Conservation (phyloP, 2,113 vertebrate genomes). For the Murina feae region DNA sequence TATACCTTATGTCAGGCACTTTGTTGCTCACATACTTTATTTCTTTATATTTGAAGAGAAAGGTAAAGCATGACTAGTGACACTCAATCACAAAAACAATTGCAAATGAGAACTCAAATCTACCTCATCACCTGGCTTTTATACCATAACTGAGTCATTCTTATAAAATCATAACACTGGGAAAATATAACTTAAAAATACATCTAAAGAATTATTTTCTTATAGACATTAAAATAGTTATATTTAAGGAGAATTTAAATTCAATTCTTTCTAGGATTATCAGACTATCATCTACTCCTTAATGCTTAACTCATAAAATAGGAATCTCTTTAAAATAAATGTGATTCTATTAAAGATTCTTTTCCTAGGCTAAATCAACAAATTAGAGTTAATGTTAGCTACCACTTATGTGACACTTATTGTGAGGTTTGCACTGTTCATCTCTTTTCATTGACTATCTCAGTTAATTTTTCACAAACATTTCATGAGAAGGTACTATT, state of each 20-base stretch:
- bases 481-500: background rate
- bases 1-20: background rate
- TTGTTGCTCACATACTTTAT: background rate
- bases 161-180: background rate
- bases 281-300: background rate
- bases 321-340: conserved; percentile 8
- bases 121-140: background rate
- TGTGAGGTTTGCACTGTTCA: background rate
- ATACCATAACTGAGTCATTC: background rate
- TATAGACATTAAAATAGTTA: background rate
- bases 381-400: background rate
- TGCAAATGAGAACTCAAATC: conserved; percentile 2
- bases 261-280: background rate
- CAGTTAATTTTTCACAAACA: background rate
- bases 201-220: background rate
- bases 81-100: background rate
- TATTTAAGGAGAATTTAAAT: conserved; percentile 21
- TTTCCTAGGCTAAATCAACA: background rate
- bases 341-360: background rate
- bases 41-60: background rate
- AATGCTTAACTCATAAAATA: background rate
- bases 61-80: background rate
- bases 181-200: conserved; percentile 10
- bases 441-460: background rate
- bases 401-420: background rate